Evolutionary conservation across 2,888 invertebrate genomes (phyloP), one percentile per base, ranked within the genome.

Genomic region (Eurytoma californica): DNA sequence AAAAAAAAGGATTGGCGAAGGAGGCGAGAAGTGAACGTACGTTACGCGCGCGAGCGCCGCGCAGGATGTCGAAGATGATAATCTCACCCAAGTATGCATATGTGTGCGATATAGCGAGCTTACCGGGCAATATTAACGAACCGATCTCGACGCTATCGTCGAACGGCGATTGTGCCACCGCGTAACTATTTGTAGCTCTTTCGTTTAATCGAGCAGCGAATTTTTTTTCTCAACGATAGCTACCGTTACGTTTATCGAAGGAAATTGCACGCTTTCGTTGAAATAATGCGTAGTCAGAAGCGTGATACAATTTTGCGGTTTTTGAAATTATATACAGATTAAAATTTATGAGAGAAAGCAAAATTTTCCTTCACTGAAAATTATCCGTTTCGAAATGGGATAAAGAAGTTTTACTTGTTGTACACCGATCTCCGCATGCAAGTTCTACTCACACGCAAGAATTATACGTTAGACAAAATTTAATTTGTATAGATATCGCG

Each of bases 31-130:
- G 72, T 72, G 72, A 72, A 72, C 72, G 72, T 47, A 61, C 39
- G 28, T 16, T 18, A 12, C 3, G 55, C 55, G 39, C 9, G 30
- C n/a, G 12, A 58, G 16, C 9, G 28, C 13, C 28, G 20, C 58
- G 63, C 69, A 70, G 72, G 74, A 70, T 70, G 58, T 53, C 63
- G 77, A 67, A 72, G 75, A 79, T 79, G 75, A 60, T 79, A 79
- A 79, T 79, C 79, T 79, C n/a, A n/a, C 30, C 5, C 51, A 58
- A 39, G 58, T 57, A 65, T 58, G 61, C 61, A 63, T 47, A 18
- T 18, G 18, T 9, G 30, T 30, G 28, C n/a, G 20, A 7, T 9
- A 39, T 39, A 9, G 24, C 63, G 77, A 65, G 57, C 77, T 57
- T 57, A 77, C 66, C 60, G 72, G 39, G 51, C 47, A 30, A 69